Evolutionary conservation across 2,797 vertebrate species (phyloP).

Genomic region (Cyprinella venusta): DNA sequence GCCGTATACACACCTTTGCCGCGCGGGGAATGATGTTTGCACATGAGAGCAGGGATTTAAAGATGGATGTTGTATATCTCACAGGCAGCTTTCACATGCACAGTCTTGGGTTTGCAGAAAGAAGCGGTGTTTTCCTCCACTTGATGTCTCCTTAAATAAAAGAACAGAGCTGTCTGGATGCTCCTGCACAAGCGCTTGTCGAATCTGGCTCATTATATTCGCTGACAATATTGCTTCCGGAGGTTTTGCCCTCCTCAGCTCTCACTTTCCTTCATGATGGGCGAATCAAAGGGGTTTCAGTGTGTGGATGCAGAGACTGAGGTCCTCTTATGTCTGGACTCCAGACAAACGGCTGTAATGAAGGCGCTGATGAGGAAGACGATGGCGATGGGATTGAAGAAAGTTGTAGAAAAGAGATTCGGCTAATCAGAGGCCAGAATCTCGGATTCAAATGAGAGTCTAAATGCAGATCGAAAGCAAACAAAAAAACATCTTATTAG

Average conservation of each 20-base stretch:
- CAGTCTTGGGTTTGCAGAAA: not conserved
- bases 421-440: slow-evolving; percentile 28
- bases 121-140: not conserved
- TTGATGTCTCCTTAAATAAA: slow-evolving; percentile 49
- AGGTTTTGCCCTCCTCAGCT: slow-evolving; percentile 6
- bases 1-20: not conserved
- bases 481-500: not conserved
- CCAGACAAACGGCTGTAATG: slow-evolving; percentile 32
- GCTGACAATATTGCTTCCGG: slow-evolving; percentile 28
- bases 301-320: not conserved
- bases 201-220: slow-evolving; percentile 41
- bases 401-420: not conserved
- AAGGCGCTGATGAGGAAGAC: slow-evolving; percentile 25
- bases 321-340: not conserved
- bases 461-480: not conserved
- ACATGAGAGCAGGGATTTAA: not conserved
- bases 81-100: slow-evolving; percentile 3
- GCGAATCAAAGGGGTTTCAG: slow-evolving; percentile 10
- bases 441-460: slow-evolving; percentile 20
- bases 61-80: not conserved
- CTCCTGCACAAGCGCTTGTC: not conserved
- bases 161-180: slow-evolving; percentile 33
- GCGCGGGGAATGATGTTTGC: not conserved
- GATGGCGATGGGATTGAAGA: not conserved
- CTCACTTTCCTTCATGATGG: slow-evolving; percentile 15